Conservation (phyloP, 2,888 invertebrate genomes). For the Phragmatobia fuliginosa region DNA sequence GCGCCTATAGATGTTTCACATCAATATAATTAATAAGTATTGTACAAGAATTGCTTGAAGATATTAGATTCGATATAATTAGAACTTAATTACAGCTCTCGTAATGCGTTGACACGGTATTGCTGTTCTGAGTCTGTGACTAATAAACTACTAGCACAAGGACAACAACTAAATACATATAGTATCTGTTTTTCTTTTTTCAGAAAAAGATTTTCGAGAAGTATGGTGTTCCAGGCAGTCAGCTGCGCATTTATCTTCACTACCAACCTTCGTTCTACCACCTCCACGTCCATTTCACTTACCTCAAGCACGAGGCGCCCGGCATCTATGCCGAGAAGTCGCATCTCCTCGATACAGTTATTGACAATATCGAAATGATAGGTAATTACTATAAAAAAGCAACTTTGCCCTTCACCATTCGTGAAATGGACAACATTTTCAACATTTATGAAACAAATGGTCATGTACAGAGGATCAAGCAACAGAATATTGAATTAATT, state of each 20-base stretch:
- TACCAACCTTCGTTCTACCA: slow-evolving; percentile 99
- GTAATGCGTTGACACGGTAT: too few species aligned
- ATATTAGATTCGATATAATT: too few species aligned
- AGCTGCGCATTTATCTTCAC: slow-evolving; percentile 95
- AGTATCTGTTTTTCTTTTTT: slow-evolving; percentile 53
- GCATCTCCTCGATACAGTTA: slow-evolving; percentile 95
- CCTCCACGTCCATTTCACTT: slow-evolving; percentile 97
- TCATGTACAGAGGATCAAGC: slow-evolving; percentile 76
- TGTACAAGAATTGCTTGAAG: too few species aligned
- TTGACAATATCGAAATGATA: slow-evolving; percentile 94
- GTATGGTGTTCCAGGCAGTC: slow-evolving; percentile 89
- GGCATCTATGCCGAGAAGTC: slow-evolving; percentile 95
- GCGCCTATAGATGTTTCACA: too few species aligned
- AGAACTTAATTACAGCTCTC: too few species aligned
- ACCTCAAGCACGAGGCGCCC: slow-evolving; percentile 92
- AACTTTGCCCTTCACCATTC: slow-evolving; percentile 92
- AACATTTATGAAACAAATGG: slow-evolving; percentile 88
- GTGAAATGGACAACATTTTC: slow-evolving; percentile 91
- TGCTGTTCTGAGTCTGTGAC: too few species aligned
- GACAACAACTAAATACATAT: too few species aligned
- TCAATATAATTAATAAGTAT: too few species aligned
- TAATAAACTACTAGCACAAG: too few species aligned
- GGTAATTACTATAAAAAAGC: slow-evolving; percentile 94
- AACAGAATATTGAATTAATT: slow-evolving; percentile 63
- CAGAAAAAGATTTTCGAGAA: slow-evolving; percentile 92